phyloP scores from a whole-genome alignment of 2,797 vertebrate species.

The Arctocebus calabarensis region DNA sequence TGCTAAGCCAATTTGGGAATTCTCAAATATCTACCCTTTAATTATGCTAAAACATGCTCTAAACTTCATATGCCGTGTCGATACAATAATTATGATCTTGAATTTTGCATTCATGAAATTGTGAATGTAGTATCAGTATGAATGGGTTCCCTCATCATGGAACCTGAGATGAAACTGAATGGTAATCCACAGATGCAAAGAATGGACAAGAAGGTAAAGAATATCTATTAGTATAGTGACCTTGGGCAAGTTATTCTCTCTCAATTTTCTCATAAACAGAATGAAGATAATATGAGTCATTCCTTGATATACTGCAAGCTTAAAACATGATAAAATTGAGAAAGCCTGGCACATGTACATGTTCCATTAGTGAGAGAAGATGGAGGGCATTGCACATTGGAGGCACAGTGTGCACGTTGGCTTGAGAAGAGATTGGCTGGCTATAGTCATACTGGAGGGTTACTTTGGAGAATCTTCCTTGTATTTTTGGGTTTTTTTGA shows the following conservation, averaged over 20 bases:
- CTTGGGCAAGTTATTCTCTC: background rate
- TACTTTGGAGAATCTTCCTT: slow-evolving; percentile 13
- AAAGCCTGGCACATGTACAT: background rate
- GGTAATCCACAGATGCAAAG: background rate
- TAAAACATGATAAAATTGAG: slow-evolving; percentile 6
- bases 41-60: slow-evolving; percentile 41
- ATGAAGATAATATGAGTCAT: background rate
- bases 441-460: background rate
- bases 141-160: background rate
- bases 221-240: background rate
- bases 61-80: background rate
- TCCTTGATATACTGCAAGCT: background rate
- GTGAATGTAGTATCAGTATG: slow-evolving; percentile 3
- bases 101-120: slow-evolving; percentile 40
- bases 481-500: background rate
- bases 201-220: background rate
- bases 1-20: background rate
- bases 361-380: background rate
- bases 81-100: background rate
- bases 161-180: slow-evolving; percentile 15
- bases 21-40: slow-evolving; percentile 49
- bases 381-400: background rate
- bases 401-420: background rate
- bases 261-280: slow-evolving; percentile 52
- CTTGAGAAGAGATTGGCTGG: background rate